These are phyloP conservation scores for Gymnothorax javanicus DNA, from an alignment of 2,797 vertebrate species.

Conservation along the genomic window DNA sequence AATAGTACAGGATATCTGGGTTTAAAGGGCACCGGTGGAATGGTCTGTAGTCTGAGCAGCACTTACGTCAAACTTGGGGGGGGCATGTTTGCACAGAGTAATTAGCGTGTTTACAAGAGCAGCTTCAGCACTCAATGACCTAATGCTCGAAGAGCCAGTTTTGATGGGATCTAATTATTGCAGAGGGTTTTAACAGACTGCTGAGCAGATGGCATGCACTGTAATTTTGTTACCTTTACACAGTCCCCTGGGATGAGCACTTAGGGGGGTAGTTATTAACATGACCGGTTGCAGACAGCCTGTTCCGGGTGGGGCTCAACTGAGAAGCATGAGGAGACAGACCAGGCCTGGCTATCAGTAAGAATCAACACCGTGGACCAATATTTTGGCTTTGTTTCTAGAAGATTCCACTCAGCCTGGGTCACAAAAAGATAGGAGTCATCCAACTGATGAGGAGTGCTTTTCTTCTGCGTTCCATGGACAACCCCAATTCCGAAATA, in stretches of 20 bases:
- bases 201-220: background rate
- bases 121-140: background rate
- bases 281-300: background rate
- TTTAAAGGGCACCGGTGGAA: background rate
- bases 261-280: background rate
- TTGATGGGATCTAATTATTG: slow-evolving; percentile 16
- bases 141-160: background rate
- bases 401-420: background rate
- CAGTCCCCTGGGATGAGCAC: background rate
- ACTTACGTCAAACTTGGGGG: background rate
- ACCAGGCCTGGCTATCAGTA: background rate
- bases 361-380: background rate
- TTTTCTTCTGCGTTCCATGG: background rate
- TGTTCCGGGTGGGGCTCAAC: background rate
- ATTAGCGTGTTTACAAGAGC: slow-evolving; percentile 3
- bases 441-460: background rate
- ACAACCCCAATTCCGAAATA: too few species aligned
- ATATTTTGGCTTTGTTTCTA: background rate
- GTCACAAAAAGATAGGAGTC: background rate
- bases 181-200: slow-evolving; percentile 10
- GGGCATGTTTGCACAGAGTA: background rate
- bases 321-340: background rate
- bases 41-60: background rate
- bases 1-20: background rate
- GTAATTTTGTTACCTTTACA: background rate